A percentile compares a stretch with the other conserved stretches of the same genome.
phyloP scores from a whole-genome alignment of 2,113 vertebrate species.

The Lontra canadensis region DNA sequence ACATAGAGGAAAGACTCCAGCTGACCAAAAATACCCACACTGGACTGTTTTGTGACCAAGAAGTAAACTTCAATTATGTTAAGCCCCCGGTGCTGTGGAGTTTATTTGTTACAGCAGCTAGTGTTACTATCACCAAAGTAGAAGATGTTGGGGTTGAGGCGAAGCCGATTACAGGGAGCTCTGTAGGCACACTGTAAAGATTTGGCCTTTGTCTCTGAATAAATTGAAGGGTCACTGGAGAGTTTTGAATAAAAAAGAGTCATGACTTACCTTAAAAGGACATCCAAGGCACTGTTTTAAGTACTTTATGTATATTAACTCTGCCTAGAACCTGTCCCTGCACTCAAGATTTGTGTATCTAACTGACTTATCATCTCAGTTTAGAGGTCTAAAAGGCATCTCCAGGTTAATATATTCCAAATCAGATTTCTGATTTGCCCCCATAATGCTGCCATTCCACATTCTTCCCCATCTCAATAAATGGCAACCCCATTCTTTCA shows the following conservation, averaged over 20 bases:
- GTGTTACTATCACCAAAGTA: background rate
- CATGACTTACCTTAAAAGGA: background rate
- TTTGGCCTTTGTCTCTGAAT: background rate
- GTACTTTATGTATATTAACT: background rate
- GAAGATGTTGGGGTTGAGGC: background rate
- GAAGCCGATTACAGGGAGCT: background rate
- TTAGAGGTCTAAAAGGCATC: background rate
- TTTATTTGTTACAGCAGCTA: slow-evolving; percentile 33
- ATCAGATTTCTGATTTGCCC: background rate
- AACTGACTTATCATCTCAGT: background rate
- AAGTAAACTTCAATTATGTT: background rate
- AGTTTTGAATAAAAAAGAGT: background rate
- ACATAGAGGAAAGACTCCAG: background rate
- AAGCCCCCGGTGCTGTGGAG: background rate
- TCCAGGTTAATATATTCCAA: background rate
- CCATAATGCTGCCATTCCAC: background rate
- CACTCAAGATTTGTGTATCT: background rate
- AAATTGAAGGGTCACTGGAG: background rate
- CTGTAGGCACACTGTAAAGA: background rate
- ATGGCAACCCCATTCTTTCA: background rate
- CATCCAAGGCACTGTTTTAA: background rate
- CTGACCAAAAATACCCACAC: background rate
- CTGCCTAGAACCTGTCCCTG: background rate
- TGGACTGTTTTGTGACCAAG: background rate
- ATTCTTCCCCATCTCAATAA: background rate